Percentiles rank a stretch among this genome's conserved stretches.
phyloP scores from a whole-genome alignment of 2,888 invertebrate species.

The Panopea generosa region DNA sequence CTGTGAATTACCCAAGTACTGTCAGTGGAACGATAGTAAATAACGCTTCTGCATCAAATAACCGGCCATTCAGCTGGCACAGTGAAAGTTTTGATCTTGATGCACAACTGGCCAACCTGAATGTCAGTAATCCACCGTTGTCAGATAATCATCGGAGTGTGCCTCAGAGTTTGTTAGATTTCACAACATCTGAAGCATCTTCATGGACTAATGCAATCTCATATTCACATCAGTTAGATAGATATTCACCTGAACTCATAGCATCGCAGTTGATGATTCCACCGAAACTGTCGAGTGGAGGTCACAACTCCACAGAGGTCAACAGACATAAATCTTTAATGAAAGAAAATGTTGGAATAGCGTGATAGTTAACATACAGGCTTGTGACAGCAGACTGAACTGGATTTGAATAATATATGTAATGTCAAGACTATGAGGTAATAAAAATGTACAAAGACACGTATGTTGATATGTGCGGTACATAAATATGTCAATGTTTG shows the following conservation, averaged over 20 bases:
- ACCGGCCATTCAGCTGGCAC: conserved; percentile 82
- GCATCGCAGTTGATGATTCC: conserved; percentile 77
- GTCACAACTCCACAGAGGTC: conserved; percentile 73
- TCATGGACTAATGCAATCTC: conserved; percentile 73
- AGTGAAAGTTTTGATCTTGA: conserved; percentile 81
- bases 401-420: too few relatives aligned
- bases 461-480: too few relatives aligned
- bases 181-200: conserved; percentile 51
- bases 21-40: conserved; percentile 66
- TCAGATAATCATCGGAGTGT: conserved; percentile 77
- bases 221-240: conserved; percentile 63
- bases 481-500: too few relatives aligned
- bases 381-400: neutral
- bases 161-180: conserved; percentile 73
- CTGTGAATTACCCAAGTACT: conserved; percentile 73
- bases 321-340: conserved; percentile 75
- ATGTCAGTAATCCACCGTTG: conserved; percentile 52
- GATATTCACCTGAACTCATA: conserved; percentile 74
- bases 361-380: conserved; percentile 63
- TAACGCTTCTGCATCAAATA: conserved; percentile 57
- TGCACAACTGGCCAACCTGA: conserved; percentile 67
- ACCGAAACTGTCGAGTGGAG: conserved; percentile 75
- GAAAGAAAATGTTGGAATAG: conserved; percentile 79
- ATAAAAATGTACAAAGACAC: conserved; percentile 9
- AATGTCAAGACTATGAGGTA: conserved; percentile 3